Evolutionary conservation across 2,797 vertebrate species (phyloP), one percentile per base, ranked within the genome.

Genomic region (Pelodytes ibericus): DNA sequence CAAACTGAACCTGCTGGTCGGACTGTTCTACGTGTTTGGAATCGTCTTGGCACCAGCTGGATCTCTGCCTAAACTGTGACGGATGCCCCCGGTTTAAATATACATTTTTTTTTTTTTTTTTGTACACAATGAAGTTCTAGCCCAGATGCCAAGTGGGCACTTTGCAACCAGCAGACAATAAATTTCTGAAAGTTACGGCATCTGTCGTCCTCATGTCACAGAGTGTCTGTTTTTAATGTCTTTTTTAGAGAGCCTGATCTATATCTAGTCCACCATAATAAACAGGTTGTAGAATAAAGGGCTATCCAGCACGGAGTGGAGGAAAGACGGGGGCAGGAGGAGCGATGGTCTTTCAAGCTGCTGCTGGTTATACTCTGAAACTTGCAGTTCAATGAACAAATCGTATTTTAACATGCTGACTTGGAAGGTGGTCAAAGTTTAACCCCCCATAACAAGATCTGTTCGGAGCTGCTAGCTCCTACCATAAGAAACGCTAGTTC

Each of bases 1-100:
- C 85, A 98, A 98, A 39, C 96, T 99, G 81, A 99, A 99, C 81
- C 92, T 99, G 0, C 90, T 99, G 3, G 88, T 98, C 87, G 98
- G 97, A 71, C 93, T 99, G 56, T 99, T 99, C 83, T 99, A 99
- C 0, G 96, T 99, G 13, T 96, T 95, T 0, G 96, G 94, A 41
- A 97, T 99, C 51, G 92, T 94, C 0, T 80, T 99, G 78, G 95
- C 97, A 0, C 96, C 96, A 0, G 83, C 86, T 0, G 95, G 96
- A 30, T 93, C 94, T 69, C 89, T 99, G 79, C 98, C 96, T 5
- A 89, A 91, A 77, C 87, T 98, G 75, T 91, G 71, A 85, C 3
- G 1, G 8, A 1, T 0, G 16, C 41, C 3, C 41, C 31, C 10
- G n/a, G n/a, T n/a, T n/a, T n/a, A n/a, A n/a, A n/a, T 1, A 8